Base-by-base conservation (phyloP, 2,888 invertebrate species). In the Julus scandinavius region DNA sequence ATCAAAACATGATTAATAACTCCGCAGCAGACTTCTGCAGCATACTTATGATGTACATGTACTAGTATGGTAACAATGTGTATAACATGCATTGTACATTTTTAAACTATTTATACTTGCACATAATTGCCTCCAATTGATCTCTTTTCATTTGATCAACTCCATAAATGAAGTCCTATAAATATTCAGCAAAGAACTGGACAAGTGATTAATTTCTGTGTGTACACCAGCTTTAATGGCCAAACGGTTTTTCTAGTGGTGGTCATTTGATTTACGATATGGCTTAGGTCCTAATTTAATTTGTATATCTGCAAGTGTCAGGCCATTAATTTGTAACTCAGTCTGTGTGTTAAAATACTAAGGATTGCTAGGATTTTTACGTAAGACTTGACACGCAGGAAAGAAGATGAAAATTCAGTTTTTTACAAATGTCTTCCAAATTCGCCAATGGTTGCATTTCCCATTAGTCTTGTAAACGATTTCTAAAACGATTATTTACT, bases 261-360 rank as follows among this genome's bases (percentile, higher is more conserved):
- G 72, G 72, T 72, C 72, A 72, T 29, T 72, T 72, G 72, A 72
- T 72, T 72, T 72, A 72, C 72, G 72, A 72, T 72, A 72, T 72
- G 29, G 72, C 72, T 72, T 29, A 9, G 7, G 72, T 29, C 9
- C 72, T 72, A 72, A 72, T 72, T 72, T 72, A 72, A 72, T 72
- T 72, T 72, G 72, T 72, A 29, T 72, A 72, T 72, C 72, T 72
- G 72, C 20, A 29, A 72, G 72, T 72, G 72, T 72, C 72, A 72
- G 20, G 9, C 29, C 9, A 29, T 72, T 29, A 72, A 72, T 72
- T 29, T n/a, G 72, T 72, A 29, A 29, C 72, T 72, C 20, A 72
- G 20, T 29, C 72, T 20, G 29, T 4, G 29, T 29, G 63, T 11
- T 72, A 29, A 72, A 72, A 72, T 11, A n/a, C 20, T 72, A 4